Base-by-base conservation (phyloP, 2,797 vertebrate genomes). In the Tragopan temminckii region DNA sequence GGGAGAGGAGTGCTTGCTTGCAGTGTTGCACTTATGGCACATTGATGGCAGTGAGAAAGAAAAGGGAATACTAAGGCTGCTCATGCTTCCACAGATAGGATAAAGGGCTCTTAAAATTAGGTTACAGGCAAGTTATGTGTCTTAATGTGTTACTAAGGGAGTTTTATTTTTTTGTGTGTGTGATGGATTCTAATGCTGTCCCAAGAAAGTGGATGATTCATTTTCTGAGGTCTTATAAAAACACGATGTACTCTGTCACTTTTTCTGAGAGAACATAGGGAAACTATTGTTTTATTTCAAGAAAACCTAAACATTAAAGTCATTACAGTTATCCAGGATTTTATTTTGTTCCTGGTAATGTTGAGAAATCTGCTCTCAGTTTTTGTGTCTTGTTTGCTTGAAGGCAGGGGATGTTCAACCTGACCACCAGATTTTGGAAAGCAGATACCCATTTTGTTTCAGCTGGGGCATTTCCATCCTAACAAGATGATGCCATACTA, bases 121-220 rank as follows among this genome's bases (percentile, higher is more conserved):
- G 88, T 91, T 69, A 77, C 62, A 81, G 78, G 70, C 45, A 89
- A 92, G 25, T 38, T 66, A 50, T 9, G 35, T 76, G 74, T 91
- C 67, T 85, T 69, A 76, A 53, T 1, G 3, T 33, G 23, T 79
- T 91, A 35, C 74, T 74, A 7, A 92, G 79, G 52, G 80, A 86
- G 31, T 72, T 93, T 92, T 24, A 43, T 89, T 95, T 46, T 57
- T 88, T 83, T 46, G 45, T 40, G 23, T 63, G 53, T 72, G 71
- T 77, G 64, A 13, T 67, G 75, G 76, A 76, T 93, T 93, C 82
- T 89, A 80, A 66, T 43, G 43, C 87, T 88, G 35, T 78, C 90
- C 80, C 63, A 90, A 74, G 89, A 68, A 96, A 76, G 20, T 3
- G 61, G 17, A 76, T 93, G 87, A 96, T 93, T 95, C 77, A 92